Evolutionary conservation across 2,888 invertebrate species (phyloP).

Genomic region (Didymodactylos carnosus): DNA sequence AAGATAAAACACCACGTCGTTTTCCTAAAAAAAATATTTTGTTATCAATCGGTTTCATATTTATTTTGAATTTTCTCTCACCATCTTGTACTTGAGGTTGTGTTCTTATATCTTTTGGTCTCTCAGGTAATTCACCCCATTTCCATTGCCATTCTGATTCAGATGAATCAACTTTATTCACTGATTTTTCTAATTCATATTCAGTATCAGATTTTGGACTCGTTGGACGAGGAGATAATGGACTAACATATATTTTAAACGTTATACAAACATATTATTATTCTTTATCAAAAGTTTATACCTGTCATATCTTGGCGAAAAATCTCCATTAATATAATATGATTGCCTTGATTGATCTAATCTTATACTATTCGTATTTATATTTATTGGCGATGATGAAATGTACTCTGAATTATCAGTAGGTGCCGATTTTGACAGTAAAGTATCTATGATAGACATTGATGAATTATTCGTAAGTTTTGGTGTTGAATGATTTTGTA

Average conservation of each 20-base stretch:
- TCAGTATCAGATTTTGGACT: slow-evolving; percentile 87
- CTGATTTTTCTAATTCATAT: slow-evolving; percentile 44
- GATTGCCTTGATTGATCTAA: background rate
- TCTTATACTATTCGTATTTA: background rate
- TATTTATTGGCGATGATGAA: too few species aligned
- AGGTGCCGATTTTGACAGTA: background rate
- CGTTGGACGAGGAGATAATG: slow-evolving; percentile 48
- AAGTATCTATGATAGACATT: background rate
- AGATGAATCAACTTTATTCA: background rate
- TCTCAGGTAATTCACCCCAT: slow-evolving; percentile 34
- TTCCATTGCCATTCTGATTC: slow-evolving; percentile 24
- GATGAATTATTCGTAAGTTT: too few species aligned
- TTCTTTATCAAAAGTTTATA: background rate
- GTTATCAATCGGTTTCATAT: too few species aligned
- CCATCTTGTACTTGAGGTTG: too few species aligned
- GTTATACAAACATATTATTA: background rate
- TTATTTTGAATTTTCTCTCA: too few species aligned
- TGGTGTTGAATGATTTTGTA: background rate
- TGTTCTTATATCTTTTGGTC: too few species aligned
- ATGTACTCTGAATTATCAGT: too few species aligned
- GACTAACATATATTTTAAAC: slow-evolving; percentile 22
- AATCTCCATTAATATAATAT: background rate
- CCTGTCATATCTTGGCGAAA: background rate
- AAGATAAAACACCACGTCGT: background rate
- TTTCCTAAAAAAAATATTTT: too few species aligned